Conservation (phyloP, 2,888 invertebrate genomes). For the Cecidostiba fungosa region DNA sequence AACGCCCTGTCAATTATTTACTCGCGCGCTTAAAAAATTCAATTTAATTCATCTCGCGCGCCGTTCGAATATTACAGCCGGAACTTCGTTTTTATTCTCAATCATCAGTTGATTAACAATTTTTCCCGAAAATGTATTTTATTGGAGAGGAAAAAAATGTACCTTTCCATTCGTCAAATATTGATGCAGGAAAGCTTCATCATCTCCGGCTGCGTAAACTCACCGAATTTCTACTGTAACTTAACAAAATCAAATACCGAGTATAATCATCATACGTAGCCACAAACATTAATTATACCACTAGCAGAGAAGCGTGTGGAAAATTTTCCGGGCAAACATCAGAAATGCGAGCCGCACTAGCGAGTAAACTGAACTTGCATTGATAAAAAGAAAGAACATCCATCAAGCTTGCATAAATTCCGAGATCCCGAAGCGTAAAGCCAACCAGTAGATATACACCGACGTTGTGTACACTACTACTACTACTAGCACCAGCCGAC, state of each 20-base stretch:
- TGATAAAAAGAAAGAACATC: not conserved
- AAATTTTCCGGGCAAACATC: not conserved
- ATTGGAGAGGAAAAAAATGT: too few species aligned
- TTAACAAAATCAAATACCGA: not conserved
- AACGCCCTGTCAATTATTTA: not conserved
- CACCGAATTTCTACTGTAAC: not conserved
- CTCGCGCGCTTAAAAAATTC: not conserved
- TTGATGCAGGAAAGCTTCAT: too few species aligned
- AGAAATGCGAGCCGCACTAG: not conserved
- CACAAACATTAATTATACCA: not conserved
- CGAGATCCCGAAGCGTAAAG: not conserved
- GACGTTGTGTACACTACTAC: not conserved
- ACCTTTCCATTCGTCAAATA: too few species aligned
- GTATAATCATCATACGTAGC: too few species aligned
- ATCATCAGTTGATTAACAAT: not conserved
- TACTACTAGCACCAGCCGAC: not conserved
- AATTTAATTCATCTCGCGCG: not conserved
- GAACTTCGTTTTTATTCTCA: not conserved
- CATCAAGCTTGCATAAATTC: not conserved
- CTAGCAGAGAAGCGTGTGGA: not conserved
- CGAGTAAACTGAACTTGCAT: not conserved
- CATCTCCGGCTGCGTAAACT: too few species aligned
- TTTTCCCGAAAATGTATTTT: not conserved
- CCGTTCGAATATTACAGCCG: not conserved
- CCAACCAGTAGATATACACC: conserved; percentile 4